Percentiles rank a stretch among this genome's conserved stretches.
These are phyloP conservation scores for Ctena decussata DNA, from an alignment of 2,888 invertebrate genomes.

Conservation along the genomic window DNA sequence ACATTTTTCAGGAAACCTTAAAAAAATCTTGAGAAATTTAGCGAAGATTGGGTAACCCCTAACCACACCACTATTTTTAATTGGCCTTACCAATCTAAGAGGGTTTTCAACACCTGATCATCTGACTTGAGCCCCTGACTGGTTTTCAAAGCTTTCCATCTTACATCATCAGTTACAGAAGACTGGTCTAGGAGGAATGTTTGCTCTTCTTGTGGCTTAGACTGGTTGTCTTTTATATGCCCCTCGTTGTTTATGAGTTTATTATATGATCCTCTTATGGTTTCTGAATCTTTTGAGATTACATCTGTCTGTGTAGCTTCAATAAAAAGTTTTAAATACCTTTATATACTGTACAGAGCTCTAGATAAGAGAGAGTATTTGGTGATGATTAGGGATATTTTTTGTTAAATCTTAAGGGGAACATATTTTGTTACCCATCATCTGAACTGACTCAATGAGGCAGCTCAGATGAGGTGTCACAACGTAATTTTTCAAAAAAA, in stretches of 20 bases:
- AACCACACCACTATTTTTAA: too few relatives aligned
- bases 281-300: background rate
- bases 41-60: too few relatives aligned
- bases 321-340: background rate
- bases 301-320: background rate
- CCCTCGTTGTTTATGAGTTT: background rate
- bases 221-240: background rate
- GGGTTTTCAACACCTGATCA: background rate
- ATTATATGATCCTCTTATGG: background rate
- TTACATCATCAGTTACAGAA: background rate
- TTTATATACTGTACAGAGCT: too few relatives aligned
- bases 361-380: too few relatives aligned
- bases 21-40: too few relatives aligned
- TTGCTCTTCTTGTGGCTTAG: background rate
- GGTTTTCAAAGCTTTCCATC: background rate
- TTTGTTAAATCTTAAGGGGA: too few relatives aligned
- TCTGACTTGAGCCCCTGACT: background rate
- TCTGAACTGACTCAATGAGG: too few relatives aligned
- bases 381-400: too few relatives aligned
- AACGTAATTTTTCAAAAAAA: too few relatives aligned
- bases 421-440: too few relatives aligned
- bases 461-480: too few relatives aligned
- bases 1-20: too few relatives aligned
- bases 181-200: background rate
- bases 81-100: background rate